phyloP scores from a whole-genome alignment of 2,888 invertebrate species.

The Agrotis clavis region DNA sequence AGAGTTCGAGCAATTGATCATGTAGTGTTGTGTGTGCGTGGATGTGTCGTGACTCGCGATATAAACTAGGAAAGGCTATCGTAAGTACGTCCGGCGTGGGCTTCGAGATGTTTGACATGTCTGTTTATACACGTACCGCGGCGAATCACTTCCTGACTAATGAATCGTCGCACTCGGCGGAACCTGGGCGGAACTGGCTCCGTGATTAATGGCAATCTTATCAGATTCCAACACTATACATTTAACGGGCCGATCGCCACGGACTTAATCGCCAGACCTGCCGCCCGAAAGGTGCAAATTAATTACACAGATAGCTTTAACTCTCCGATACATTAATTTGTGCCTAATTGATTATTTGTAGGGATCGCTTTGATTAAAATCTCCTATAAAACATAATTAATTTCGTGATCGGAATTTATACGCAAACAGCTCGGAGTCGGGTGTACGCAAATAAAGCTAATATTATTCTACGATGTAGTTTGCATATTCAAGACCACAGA shows the following conservation, averaged over 20 bases:
- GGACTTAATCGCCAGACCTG: constrained; percentile 77
- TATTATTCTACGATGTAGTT: constrained; percentile 50
- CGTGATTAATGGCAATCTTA: constrained; percentile 86
- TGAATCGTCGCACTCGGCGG: constrained; percentile 73
- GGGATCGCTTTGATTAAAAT: constrained; percentile 73
- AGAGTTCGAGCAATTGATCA: constrained; percentile 64
- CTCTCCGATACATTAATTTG: constrained; percentile 80
- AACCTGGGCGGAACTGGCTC: constrained; percentile 72
- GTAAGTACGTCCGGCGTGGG: constrained; percentile 34
- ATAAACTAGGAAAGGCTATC: constrained; percentile 27
- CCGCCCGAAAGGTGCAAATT: constrained; percentile 82
- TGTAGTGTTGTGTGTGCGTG: constrained; percentile 46
- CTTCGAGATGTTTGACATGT: constrained; percentile 56
- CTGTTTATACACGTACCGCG: constrained; percentile 59
- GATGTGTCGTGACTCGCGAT: constrained; percentile 25
- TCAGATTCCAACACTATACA: constrained; percentile 83
- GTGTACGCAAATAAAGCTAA: constrained; percentile 43
- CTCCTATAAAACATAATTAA: constrained; percentile 68
- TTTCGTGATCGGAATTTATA: constrained; percentile 63
- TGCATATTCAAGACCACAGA: constrained; percentile 49
- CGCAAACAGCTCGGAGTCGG: constrained; percentile 30
- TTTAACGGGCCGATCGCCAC: constrained; percentile 77
- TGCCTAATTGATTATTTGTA: constrained; percentile 78
- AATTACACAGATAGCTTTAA: constrained; percentile 82
- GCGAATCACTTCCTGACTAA: constrained; percentile 72